These are phyloP conservation scores for Semibalanus balanoides DNA, from an alignment of 1,140 invertebrate species.

Conservation along the genomic window DNA sequence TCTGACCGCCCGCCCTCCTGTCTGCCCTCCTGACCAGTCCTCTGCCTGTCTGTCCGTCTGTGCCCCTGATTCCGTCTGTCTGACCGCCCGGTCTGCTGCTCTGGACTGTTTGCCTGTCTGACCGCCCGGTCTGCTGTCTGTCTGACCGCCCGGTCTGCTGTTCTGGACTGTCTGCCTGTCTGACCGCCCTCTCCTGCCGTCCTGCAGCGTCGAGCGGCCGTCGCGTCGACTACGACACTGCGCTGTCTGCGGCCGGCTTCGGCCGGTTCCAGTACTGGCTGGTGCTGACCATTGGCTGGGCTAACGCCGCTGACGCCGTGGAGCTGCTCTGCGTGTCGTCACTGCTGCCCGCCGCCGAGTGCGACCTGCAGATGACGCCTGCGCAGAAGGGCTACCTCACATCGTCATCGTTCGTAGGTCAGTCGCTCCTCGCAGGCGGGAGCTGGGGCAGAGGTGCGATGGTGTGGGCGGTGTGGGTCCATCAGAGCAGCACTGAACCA, in stretches of 20 bases:
- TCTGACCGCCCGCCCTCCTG: no score
- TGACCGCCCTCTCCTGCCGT: background rate
- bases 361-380: slow-evolving; percentile 73
- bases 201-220: background rate
- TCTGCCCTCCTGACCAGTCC: no score
- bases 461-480: no score
- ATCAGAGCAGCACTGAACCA: no score
- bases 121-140: no score
- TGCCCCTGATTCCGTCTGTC: no score
- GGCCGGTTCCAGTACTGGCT: slow-evolving; percentile 81
- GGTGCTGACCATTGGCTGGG: slow-evolving; percentile 75
- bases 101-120: no score
- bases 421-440: no score
- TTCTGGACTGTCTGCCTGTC: no score
- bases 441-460: background rate
- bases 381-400: slow-evolving; percentile 54
- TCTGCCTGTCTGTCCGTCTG: no score
- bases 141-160: no score
- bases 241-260: slow-evolving; percentile 42
- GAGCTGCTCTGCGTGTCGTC: slow-evolving; percentile 90
- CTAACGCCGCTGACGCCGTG: slow-evolving; percentile 88
- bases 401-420: slow-evolving; percentile 30
- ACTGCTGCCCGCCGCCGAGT: slow-evolving; percentile 79
- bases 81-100: no score
- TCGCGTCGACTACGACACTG: background rate